Base-by-base conservation (phyloP, 2,113 vertebrate species). In the Python bivittatus region DNA sequence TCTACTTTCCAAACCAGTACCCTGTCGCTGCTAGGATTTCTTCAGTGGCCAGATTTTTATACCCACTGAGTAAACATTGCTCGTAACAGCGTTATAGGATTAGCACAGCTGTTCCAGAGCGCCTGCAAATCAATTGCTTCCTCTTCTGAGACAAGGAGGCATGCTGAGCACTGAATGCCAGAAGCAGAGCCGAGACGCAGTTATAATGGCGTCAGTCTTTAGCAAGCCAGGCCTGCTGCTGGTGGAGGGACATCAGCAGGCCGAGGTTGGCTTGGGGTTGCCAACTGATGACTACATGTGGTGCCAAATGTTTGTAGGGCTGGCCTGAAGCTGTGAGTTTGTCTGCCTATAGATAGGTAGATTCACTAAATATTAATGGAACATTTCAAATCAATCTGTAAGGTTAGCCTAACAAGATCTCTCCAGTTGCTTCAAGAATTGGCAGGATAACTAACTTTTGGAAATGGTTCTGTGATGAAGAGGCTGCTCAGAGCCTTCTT, bases 121-220 rank as follows among this genome's bases (percentile, higher is more conserved):
- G 25, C 68, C 86, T 91, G 92, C 58, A 91, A 91, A 93, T 87
- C 57, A 52, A 56, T 68, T 57, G 90, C 57, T 89, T 93, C 48
- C 48, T 86, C 58, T 89, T 25, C 27, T 57, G 84, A 60, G 22
- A 85, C 57, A 58, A 29, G 29, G 53, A 72, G 68, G 29, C 5
- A 17, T 72, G n/a, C 38, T 1, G 6, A 56, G 38, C 7, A 4
- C 38, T 20, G 9, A 53, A 91, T 52, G 44, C 29, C 84, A 33
- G 48, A 15, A 64, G n/a, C 12, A 52, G 29, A 60, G 20, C 33
- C 84, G 23, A 61, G n/a, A 25, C 33, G 33, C 54, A 56, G 83
- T 0, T 64, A 23, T 23, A 84, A 48, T 1, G 6, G 54, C 48
- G 84, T 33, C 44, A 27, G 60, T 20, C 44, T 10, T 6, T 52